These are phyloP conservation scores for Aspidapion aeneum DNA, from an alignment of 2,888 invertebrate genomes.

Conservation along the genomic window DNA sequence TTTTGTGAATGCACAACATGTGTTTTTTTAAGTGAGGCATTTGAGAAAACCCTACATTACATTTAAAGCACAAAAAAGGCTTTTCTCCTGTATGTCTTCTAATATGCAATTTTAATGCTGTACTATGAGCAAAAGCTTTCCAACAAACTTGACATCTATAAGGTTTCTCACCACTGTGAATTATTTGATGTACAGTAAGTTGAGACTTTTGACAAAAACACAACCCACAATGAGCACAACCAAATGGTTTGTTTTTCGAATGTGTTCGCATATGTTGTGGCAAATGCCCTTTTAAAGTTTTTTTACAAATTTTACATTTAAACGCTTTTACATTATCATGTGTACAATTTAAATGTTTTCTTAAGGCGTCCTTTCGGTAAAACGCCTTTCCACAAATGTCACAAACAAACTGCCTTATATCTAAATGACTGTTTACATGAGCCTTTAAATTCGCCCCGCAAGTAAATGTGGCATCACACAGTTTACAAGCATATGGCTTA, in stretches of 20 bases:
- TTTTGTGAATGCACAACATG: constrained; percentile 80
- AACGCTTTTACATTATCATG: constrained; percentile 73
- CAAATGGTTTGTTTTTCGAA: constrained; percentile 70
- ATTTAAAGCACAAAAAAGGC: constrained; percentile 70
- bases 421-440: constrained; percentile 68
- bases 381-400: constrained; percentile 78
- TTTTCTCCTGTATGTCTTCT: constrained; percentile 83
- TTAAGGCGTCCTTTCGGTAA: constrained; percentile 67
- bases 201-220: constrained; percentile 82
- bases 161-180: constrained; percentile 81
- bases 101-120: constrained; percentile 79
- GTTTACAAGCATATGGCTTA: constrained; percentile 67
- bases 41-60: constrained; percentile 74
- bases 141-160: constrained; percentile 79
- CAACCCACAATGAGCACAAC: constrained; percentile 74
- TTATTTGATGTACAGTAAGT: constrained; percentile 76
- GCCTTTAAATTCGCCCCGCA: constrained; percentile 59
- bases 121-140: constrained; percentile 79
- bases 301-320: constrained; percentile 77
- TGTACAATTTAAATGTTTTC: constrained; percentile 71
- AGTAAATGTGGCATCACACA: constrained; percentile 70
- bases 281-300: constrained; percentile 76
- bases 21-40: constrained; percentile 85
- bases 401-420: constrained; percentile 73
- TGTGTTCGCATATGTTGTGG: constrained; percentile 82